These are phyloP conservation scores for Mormyrus lacerda DNA, from an alignment of 2,113 vertebrate genomes.

Conservation along the genomic window DNA sequence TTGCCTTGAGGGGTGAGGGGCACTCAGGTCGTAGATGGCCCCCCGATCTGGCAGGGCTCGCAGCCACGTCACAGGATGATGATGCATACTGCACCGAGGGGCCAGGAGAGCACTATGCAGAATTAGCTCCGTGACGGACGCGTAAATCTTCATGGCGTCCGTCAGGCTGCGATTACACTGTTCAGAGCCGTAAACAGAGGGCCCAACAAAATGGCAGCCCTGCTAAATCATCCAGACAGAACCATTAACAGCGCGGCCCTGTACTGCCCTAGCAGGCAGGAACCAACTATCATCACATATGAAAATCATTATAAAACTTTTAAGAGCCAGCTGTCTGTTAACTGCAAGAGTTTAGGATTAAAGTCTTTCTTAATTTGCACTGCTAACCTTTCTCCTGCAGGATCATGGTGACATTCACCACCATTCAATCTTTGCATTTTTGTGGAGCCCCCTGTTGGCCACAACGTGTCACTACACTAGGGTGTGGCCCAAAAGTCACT, in stretches of 20 bases:
- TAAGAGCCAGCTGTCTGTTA: not conserved
- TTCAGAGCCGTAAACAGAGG: conserved; percentile 47
- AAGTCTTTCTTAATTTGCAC: not conserved
- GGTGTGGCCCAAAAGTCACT: not conserved
- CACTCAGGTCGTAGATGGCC: not conserved
- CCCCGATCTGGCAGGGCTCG: not conserved
- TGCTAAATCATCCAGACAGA: not conserved
- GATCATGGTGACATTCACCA: not conserved
- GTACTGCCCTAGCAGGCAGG: not conserved
- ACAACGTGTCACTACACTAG: not conserved
- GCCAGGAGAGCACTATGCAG: not conserved
- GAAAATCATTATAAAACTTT: not conserved
- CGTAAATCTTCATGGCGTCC: conserved; percentile 28
- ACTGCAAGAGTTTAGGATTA: not conserved
- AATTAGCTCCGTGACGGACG: conserved; percentile 13
- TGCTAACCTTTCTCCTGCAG: not conserved
- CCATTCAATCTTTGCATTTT: not conserved
- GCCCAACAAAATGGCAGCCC: conserved; percentile 21
- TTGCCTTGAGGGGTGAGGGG: not conserved
- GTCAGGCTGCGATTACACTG: conserved; percentile 30
- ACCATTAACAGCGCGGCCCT: not conserved
- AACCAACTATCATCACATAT: not conserved
- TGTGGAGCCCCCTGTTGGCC: not conserved
- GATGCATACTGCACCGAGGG: not conserved
- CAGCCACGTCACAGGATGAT: conserved; percentile 3